These are phyloP conservation scores for Temnothorax ravouxi DNA, from an alignment of 2,888 invertebrate genomes.

Conservation along the genomic window DNA sequence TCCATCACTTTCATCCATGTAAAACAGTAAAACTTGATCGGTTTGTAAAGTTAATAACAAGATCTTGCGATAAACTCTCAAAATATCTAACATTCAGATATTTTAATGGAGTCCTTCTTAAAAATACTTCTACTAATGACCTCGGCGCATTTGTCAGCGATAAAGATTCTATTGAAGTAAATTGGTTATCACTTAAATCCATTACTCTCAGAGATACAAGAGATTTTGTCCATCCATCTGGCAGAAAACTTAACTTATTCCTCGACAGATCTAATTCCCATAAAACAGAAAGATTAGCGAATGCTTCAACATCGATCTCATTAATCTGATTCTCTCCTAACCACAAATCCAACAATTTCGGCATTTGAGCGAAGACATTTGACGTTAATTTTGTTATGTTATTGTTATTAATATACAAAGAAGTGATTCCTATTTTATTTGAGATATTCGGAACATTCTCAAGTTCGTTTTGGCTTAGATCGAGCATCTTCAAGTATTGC, in stretches of 20 bases:
- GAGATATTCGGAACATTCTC: constrained; percentile 66
- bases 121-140: background rate
- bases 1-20: too few species aligned
- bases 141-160: fast-evolving
- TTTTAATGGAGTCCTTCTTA: constrained; percentile 26
- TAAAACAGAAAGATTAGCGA: constrained; percentile 61
- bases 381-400: constrained; percentile 66
- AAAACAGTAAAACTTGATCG: background rate
- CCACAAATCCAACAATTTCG: constrained; percentile 71
- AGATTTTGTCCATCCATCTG: background rate
- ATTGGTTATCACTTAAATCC: constrained; percentile 70
- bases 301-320: constrained; percentile 68
- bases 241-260: constrained; percentile 67
- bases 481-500: constrained; percentile 69
- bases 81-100: background rate
- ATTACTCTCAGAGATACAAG: background rate
- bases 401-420: constrained; percentile 76
- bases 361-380: constrained; percentile 69
- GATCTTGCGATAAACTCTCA: constrained; percentile 29
- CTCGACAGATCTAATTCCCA: constrained; percentile 70
- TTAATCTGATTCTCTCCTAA: constrained; percentile 75
- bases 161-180: constrained; percentile 57
- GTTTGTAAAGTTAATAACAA: background rate
- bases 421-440: constrained; percentile 54
- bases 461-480: constrained; percentile 74